phyloP scores from a whole-genome alignment of 2,888 invertebrate species.

The Cosmopolites sordidus region DNA sequence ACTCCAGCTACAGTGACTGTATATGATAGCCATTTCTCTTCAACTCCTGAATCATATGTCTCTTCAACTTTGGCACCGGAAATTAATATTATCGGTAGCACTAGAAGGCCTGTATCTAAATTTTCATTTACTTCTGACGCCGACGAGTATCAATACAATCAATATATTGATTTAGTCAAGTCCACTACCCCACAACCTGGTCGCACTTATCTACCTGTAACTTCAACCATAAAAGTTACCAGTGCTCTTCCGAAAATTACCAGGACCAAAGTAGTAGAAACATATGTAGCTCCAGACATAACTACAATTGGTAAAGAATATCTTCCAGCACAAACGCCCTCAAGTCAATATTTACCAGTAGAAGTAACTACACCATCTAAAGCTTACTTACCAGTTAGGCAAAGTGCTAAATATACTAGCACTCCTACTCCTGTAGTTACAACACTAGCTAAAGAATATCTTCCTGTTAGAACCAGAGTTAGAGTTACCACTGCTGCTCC shows the following conservation, averaged over 20 bases:
- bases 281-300: slow-evolving; percentile 26
- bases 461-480: slow-evolving; percentile 33
- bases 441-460: slow-evolving; percentile 34
- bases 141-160: slow-evolving; percentile 28
- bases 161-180: slow-evolving; percentile 14
- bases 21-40: slow-evolving; percentile 35
- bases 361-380: slow-evolving; percentile 20
- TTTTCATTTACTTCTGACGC: slow-evolving; percentile 37
- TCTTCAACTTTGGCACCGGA: slow-evolving; percentile 10
- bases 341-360: slow-evolving; percentile 18
- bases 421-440: slow-evolving; percentile 28
- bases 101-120: slow-evolving; percentile 33
- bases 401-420: slow-evolving; percentile 10
- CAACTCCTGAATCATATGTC: slow-evolving; percentile 24
- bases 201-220: slow-evolving; percentile 23
- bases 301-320: slow-evolving; percentile 29
- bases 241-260: slow-evolving; percentile 11
- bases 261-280: slow-evolving; percentile 12
- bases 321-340: slow-evolving; percentile 17
- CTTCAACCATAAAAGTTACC: slow-evolving; percentile 19
- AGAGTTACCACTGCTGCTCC: slow-evolving; percentile 17
- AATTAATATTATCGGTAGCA: slow-evolving; percentile 13
- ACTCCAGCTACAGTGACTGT: slow-evolving; percentile 32
- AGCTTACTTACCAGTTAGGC: slow-evolving; percentile 27
- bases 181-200: slow-evolving; percentile 18